Conservation (phyloP, 2,888 invertebrate genomes). For the Cynaeus angustus region DNA sequence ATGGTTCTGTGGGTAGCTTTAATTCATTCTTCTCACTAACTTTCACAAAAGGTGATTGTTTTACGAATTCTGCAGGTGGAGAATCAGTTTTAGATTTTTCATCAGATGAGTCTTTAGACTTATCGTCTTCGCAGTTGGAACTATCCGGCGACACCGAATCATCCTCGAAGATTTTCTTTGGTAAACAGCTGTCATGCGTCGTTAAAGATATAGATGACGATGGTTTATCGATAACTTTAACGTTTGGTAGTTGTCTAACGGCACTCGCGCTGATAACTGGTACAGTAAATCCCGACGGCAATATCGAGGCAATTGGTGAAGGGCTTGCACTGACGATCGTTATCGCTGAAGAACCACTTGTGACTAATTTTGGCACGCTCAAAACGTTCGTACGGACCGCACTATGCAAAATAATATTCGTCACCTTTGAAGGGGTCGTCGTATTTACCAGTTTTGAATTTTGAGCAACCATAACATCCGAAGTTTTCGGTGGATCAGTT, state of each 20-base stretch:
- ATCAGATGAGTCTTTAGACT: conserved; percentile 64
- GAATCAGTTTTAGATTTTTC: conserved; percentile 63
- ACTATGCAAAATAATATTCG: conserved; percentile 67
- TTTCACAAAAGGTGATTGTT: conserved; percentile 49
- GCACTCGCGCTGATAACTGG: conserved; percentile 71
- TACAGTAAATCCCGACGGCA: conserved; percentile 68
- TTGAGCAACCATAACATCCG: conserved; percentile 62
- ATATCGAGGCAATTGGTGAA: conserved; percentile 68
- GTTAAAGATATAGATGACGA: conserved; percentile 73
- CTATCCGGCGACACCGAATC: conserved; percentile 78
- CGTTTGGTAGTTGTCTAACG: conserved; percentile 69
- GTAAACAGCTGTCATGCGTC: conserved; percentile 76
- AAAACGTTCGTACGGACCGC: conserved; percentile 63
- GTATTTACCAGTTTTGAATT: conserved; percentile 64
- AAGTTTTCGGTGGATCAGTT: conserved; percentile 53
- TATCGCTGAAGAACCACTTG: conserved; percentile 66
- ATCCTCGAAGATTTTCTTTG: conserved; percentile 81
- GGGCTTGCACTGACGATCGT: conserved; percentile 69
- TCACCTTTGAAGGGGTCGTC: conserved; percentile 59
- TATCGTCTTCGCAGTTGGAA: conserved; percentile 70
- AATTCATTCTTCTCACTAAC: background rate
- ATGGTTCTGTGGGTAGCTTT: background rate
- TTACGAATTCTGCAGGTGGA: conserved; percentile 53
- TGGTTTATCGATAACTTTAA: conserved; percentile 72
- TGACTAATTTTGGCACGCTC: conserved; percentile 66